Evolutionary conservation across 1,140 invertebrate genomes (phyloP), one percentile per base, ranked within the genome.

Genomic region (Halyomorpha halys): DNA sequence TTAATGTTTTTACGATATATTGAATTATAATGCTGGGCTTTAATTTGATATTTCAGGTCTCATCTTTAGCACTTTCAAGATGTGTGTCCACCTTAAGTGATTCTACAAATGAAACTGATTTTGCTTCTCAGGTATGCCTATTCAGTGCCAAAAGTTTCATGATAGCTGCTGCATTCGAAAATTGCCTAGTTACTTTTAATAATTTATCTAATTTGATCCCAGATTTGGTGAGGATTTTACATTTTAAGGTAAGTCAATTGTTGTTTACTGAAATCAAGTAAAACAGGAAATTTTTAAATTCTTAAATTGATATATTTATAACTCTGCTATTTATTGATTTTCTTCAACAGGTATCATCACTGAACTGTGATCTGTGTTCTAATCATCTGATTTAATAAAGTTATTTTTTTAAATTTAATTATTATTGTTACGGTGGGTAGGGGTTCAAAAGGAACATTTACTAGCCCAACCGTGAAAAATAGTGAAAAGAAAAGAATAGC

Each of bases 151-250:
- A 83, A 62, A 98, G 94, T 75, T 98, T 95, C 73, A 85, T 90
- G 15, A 94, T 98, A 6, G 92, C 95, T 6, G 93, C 94, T n/a
- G 83, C 86, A 68, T 99, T 99, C 78, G 83, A 89, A 68, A 84
- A 83, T 45, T 99, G 95, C 75, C 80, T 94, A 67, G 86, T 89
- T 70, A 87, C 87, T 70, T 86, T 93, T 66, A 87, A 95, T 9
- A 87, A 91, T 72, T 82, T 96, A 77, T 86, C 90, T 11, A 82
- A 86, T 68, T 78, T 99, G 19, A 83, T 96, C 44, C 83, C 85
- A 64, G 93, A 98, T 78, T 76, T 99, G 3, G 92, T 91, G 72
- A 80, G 91, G 67, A 87, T 96, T 63, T 78, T 98, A 0, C 89
- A 92, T 74, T 97, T 90, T 70, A 91, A 91, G 77, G 90, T 92